Evolutionary conservation across 2,113 vertebrate species (phyloP), one percentile per base, ranked within the genome.

Genomic region (Oreotrochilus melanogaster): DNA sequence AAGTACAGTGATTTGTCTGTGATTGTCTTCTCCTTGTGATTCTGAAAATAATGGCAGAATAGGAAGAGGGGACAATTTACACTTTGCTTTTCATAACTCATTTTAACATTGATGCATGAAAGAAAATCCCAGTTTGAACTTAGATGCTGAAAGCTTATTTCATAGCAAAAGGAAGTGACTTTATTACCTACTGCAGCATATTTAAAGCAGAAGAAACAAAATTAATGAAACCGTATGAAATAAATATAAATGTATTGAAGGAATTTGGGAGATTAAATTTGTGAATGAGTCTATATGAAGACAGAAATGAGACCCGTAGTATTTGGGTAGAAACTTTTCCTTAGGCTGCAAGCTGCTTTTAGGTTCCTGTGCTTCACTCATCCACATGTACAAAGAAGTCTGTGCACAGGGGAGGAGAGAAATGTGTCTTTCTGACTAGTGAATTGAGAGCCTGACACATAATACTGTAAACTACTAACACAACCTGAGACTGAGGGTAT

Each of bases 401-500:
- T 67, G 60, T 74, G 86, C 39, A 19, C 61, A 60, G 53, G 51
- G 16, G 25, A 85, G 70, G 69, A 60, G 31, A 58, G 88, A 75
- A 78, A 61, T 18, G 33, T 74, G 64, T 39, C 78, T 80, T 71
- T 28, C 31, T 45, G 79, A 65, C 64, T 11, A 65, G 45, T 64
- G 78, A 89, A 25, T 3, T 15, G 81, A 72, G 94, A 73, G 42
- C 89, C 31, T 9, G 82, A 85, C 64, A 9, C 71, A 57, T 24
- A 45, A 79, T 58, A 28, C 76, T 48, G n/a, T 78, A 47, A 39
- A 39, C 69, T 54, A 31, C 83, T 85, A 87, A 14, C 12, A 31
- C 42, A 69, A 51, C 72, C 60, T 16, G 43, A 91, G 70, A 93
- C 71, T 75, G 89, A 91, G 86, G 33, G 73, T 94, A 95, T 56